Evolutionary conservation across 2,797 vertebrate genomes (phyloP).

Genomic region (Cynopterus sphinx): DNA sequence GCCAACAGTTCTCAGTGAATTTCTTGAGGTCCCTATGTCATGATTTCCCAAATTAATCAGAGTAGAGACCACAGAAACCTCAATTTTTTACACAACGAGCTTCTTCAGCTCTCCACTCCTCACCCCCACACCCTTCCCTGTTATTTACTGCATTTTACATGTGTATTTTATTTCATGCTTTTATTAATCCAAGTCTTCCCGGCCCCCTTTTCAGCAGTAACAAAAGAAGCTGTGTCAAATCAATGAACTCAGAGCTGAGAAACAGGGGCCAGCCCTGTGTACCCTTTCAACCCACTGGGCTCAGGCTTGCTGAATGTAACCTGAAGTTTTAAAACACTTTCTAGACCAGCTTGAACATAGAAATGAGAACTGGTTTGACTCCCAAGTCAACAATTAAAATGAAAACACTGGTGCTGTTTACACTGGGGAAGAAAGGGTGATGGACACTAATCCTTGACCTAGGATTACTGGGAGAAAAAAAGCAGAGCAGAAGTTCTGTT

Average conservation of each 20-base stretch:
- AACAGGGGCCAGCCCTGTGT: conserved; percentile 68
- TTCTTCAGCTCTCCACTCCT: neutral
- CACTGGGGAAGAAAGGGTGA: conserved; percentile 80
- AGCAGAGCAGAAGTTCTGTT: conserved; percentile 83
- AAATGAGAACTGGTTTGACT: conserved; percentile 82
- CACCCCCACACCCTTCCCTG: neutral
- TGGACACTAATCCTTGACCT: conserved; percentile 82
- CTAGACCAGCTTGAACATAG: conserved; percentile 73
- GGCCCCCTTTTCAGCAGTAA: conserved; percentile 79
- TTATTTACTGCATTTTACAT: conserved; percentile 72
- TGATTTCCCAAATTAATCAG: conserved; percentile 18
- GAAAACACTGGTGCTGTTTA: conserved; percentile 83
- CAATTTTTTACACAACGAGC: neutral
- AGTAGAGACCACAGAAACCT: neutral
- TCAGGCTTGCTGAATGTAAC: conserved; percentile 80
- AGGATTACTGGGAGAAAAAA: conserved; percentile 81
- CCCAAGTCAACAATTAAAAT: conserved; percentile 83
- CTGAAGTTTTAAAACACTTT: conserved; percentile 83
- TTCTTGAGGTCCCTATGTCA: neutral
- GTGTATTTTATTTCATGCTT: conserved; percentile 82
- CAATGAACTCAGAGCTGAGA: conserved; percentile 80
- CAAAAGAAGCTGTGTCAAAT: conserved; percentile 85
- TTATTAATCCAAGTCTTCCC: conserved; percentile 77
- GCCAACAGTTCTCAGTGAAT: neutral
- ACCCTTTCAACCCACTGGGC: conserved; percentile 78